Base-by-base conservation (phyloP, 2,888 invertebrate species). In the Cyclophora punctaria region DNA sequence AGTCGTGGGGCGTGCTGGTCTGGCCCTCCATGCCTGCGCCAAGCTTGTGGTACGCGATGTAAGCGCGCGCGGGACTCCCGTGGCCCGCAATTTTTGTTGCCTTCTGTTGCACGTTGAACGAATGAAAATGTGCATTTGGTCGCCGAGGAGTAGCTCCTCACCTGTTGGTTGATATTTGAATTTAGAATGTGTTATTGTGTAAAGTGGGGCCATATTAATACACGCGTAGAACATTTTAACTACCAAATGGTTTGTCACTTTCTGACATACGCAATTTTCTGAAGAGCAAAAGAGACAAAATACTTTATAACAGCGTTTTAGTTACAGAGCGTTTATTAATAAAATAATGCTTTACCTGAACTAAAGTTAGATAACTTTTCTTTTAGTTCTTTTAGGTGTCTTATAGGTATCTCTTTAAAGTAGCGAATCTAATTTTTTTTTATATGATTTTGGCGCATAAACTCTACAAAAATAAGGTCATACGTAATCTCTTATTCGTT, bases 1-100 rank as follows among this genome's bases (percentile, higher is more conserved):
- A 91, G 54, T 90, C 90, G 50, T 76, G 73, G 67, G 90, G 89
- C 67, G 90, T 89, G 63, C 72, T 55, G 50, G 83, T 90, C 66
- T 90, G 90, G 51, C 88, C 74, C 62, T 89, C 90, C 80, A 89
- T 89, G 66, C 78, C 83, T 78, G 89, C 85, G 84, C 89, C 80
- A 73, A 89, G 83, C 63, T 92, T 67, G 92, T 94, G 88, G 93
- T 90, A 71, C 92, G 89, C 71, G 91, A 88, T 73, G 89, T 91
- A 87, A 71, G 87, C 88, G 64, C 87, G 83, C 66, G 83, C 86
- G 67, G 87, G 87, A 69, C 82, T 87, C 70, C 87, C 86, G 78
- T 79, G 77, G 69, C 88, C 80, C 76, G 85, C 83, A 88, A 85
- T 87, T 84, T 84, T 88, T 67, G 82, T 77, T 75, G 82, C 80